Evolutionary conservation across 2,113 vertebrate species (phyloP), one percentile per base, ranked within the genome.

Genomic region (Actenoides hombroni): DNA sequence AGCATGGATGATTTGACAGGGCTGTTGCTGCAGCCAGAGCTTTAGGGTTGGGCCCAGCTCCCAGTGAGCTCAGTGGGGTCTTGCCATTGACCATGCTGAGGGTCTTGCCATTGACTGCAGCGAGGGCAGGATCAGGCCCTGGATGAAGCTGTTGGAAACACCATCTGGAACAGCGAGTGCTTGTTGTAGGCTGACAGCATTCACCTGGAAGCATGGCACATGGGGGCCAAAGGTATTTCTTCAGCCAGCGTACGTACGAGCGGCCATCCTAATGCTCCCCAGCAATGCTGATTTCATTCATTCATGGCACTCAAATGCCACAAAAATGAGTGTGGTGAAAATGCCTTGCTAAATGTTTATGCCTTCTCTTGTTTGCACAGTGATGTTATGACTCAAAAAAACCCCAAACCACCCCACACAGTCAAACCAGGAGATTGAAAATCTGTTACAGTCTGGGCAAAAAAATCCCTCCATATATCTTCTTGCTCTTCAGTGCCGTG

Each of bases 201-300:
- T 63, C 40, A 31, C 46, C 56, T 79, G 71, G 59, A 88, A 95
- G 71, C 33, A 60, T 4, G 5, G 39, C 65, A 80, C 65, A 70
- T 1, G 0, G 20, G 20, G 20, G 24, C 13, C 26, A 49, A 86
- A 78, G 76, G 24, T 83, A 11, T 94, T 95, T 93, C 39, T 77
- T 92, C 74, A 71, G 46, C 39, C 46, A 46, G 23, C 1, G 1
- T 25, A 53, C 0, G 0, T 33, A n/a, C 0, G 0, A 63, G 63
- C 75, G 83, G 63, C 40, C 37, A n/a, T 48, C 48, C 39, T 67
- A 70, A 68, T 33, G 9, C 51, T 92, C 31, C 76, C 49, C n/a
- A 56, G 59, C 3, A 1, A 44, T 88, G 79, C 64, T 57, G 21
- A 17, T 81, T 78, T 77, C 59, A 67, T 77, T 93, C 70, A 48